Evolutionary conservation across 1,140 invertebrate species (phyloP).

Genomic region (Drosophila persimilis): DNA sequence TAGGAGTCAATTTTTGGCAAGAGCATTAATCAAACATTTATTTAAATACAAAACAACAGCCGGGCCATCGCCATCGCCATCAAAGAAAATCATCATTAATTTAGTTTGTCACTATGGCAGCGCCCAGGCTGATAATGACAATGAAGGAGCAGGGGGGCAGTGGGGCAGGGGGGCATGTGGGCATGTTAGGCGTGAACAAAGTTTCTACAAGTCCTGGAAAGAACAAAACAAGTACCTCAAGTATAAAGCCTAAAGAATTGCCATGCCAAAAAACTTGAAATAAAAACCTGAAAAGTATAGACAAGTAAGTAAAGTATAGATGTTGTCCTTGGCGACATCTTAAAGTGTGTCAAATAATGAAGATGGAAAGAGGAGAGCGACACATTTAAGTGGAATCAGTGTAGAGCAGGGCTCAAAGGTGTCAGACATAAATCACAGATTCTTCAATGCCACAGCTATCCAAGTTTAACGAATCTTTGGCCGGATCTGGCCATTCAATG

Average conservation of each 20-base stretch:
- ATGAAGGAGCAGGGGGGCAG: not conserved
- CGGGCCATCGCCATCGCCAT: constrained; percentile 30
- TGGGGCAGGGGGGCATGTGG: not conserved
- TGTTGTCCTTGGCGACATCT: constrained; percentile 34
- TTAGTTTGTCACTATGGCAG: constrained; percentile 71
- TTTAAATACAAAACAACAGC: constrained; percentile 67
- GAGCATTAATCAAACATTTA: constrained; percentile 78
- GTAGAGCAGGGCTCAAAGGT: constrained; percentile 36
- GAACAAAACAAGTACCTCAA: constrained; percentile 68
- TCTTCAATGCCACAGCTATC: constrained; percentile 58
- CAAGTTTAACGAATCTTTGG: constrained; percentile 34
- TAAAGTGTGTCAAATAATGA: constrained; percentile 33
- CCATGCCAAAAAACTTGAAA: not conserved
- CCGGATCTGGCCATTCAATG: constrained; percentile 24
- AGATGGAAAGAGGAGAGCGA: constrained; percentile 11
- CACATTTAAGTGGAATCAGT: constrained; percentile 43
- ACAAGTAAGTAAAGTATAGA: constrained; percentile 32
- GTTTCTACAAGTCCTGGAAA: constrained; percentile 27
- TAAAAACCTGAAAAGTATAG: constrained; percentile 15
- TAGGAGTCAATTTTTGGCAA: constrained; percentile 23
- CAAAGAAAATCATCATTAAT: constrained; percentile 73
- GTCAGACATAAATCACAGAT: constrained; percentile 68
- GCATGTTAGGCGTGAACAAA: constrained; percentile 60
- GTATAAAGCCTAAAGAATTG: not conserved
- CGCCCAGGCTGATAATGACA: constrained; percentile 53